phyloP scores from a whole-genome alignment of 2,888 invertebrate species.

The Ptychoptera albimana region DNA sequence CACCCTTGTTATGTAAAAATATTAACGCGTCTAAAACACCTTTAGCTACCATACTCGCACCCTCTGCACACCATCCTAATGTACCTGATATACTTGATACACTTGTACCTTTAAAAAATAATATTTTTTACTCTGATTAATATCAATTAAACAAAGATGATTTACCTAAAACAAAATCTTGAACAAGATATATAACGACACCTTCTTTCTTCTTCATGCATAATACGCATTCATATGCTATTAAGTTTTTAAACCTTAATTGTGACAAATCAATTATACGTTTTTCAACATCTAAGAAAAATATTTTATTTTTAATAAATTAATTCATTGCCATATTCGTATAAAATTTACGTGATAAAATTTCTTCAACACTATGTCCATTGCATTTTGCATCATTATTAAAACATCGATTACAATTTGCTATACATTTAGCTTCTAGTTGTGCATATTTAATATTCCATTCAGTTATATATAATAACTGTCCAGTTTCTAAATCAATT shows the following conservation, averaged over 20 bases:
- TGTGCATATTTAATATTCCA: constrained; percentile 45
- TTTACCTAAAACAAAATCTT: constrained; percentile 46
- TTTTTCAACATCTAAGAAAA: constrained; percentile 44
- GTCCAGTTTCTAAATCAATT: constrained; percentile 57
- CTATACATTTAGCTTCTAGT: constrained; percentile 23
- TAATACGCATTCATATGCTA: constrained; percentile 61
- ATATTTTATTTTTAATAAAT: background rate
- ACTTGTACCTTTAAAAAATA: constrained; percentile 21
- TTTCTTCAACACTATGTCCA: constrained; percentile 27
- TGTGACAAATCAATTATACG: constrained; percentile 57
- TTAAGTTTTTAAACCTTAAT: constrained; percentile 53
- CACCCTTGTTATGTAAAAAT: constrained; percentile 64
- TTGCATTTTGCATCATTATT: constrained; percentile 20
- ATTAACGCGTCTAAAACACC: constrained; percentile 60
- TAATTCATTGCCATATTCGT: background rate
- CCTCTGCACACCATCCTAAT: constrained; percentile 31
- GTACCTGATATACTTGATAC: constrained; percentile 24
- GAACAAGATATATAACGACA: constrained; percentile 47
- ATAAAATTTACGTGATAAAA: constrained; percentile 16
- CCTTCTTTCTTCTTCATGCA: constrained; percentile 42
- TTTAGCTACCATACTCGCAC: constrained; percentile 37
- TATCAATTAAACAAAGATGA: constrained; percentile 5
- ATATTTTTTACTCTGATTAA: constrained; percentile 15
- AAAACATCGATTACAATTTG: constrained; percentile 20
- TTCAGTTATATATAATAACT: constrained; percentile 54